Evolutionary conservation across 1,140 invertebrate species (phyloP).

Genomic region (Ephestia elutella): DNA sequence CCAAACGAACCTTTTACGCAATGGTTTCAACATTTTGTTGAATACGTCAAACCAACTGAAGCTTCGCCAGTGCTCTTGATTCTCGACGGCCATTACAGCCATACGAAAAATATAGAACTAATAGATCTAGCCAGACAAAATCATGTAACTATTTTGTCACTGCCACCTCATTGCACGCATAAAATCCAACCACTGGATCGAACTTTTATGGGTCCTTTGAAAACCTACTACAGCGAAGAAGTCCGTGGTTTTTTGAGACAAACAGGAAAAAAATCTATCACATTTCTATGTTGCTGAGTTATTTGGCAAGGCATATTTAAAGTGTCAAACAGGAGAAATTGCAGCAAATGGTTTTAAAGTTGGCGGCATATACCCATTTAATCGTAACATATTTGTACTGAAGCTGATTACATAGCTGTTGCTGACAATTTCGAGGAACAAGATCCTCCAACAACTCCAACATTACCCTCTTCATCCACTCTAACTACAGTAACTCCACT

Average conservation of each 20-base stretch:
- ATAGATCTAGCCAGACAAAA: slow-evolving; percentile 37
- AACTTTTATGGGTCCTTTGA: slow-evolving; percentile 54
- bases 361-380: slow-evolving; percentile 22
- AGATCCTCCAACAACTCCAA: too few species aligned
- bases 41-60: slow-evolving; percentile 23
- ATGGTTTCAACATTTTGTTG: slow-evolving; percentile 58
- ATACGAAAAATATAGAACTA: too few species aligned
- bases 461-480: too few species aligned
- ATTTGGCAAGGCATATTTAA: slow-evolving; percentile 21
- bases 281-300: slow-evolving; percentile 16
- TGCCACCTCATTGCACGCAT: slow-evolving; percentile 61
- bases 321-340: slow-evolving; percentile 14
- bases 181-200: slow-evolving; percentile 65
- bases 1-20: slow-evolving; percentile 37
- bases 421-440: too few species aligned
- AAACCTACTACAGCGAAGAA: slow-evolving; percentile 37
- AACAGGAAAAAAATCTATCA: slow-evolving; percentile 8
- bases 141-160: slow-evolving; percentile 41
- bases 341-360: slow-evolving; percentile 23
- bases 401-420: too few species aligned
- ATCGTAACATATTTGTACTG: slow-evolving; percentile 4
- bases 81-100: slow-evolving; percentile 18
- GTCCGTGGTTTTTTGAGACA: slow-evolving; percentile 7
- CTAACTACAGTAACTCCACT: too few species aligned
- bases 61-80: slow-evolving; percentile 22